Evolutionary conservation across 1,140 invertebrate species (phyloP).

Genomic region (Pseudoatta argentina): DNA sequence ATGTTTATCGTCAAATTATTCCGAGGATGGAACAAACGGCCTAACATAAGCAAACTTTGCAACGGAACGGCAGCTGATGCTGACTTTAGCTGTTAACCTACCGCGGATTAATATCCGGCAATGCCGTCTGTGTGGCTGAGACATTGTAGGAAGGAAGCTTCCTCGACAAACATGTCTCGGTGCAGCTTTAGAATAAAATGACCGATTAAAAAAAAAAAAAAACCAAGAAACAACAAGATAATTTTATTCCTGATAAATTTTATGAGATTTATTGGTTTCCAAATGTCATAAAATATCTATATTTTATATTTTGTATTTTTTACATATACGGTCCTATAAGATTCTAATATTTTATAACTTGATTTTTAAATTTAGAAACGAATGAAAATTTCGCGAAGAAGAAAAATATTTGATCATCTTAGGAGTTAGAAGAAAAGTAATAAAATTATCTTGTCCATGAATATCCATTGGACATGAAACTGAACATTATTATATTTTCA

Average conservation of each 20-base stretch:
- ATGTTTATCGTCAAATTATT: constrained; percentile 81
- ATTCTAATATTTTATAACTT: neutral
- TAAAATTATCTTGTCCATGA: too few relatives aligned
- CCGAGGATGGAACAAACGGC: constrained; percentile 72
- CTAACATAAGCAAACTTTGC: constrained; percentile 80
- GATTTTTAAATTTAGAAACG: neutral
- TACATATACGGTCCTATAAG: too few relatives aligned
- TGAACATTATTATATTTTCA: too few relatives aligned
- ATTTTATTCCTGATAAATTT: neutral
- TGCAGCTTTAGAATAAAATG: neutral
- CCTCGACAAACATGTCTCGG: neutral
- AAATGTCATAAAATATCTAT: neutral
- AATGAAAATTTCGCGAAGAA: neutral
- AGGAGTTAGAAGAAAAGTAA: too few relatives aligned
- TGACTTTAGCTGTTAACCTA: constrained; percentile 72
- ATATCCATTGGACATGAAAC: too few relatives aligned
- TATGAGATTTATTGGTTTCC: neutral
- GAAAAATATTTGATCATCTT: neutral
- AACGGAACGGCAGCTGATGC: constrained; percentile 69
- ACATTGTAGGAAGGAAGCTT: constrained; percentile 28
- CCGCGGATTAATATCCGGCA: constrained; percentile 65
- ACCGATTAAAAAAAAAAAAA: constrained; percentile 29
- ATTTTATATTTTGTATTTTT: too few relatives aligned
- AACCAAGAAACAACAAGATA: neutral
- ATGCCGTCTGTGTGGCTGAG: constrained; percentile 18